These are phyloP conservation scores for Ictalurus punctatus DNA, from an alignment of 2,113 vertebrate genomes.

Conservation along the genomic window DNA sequence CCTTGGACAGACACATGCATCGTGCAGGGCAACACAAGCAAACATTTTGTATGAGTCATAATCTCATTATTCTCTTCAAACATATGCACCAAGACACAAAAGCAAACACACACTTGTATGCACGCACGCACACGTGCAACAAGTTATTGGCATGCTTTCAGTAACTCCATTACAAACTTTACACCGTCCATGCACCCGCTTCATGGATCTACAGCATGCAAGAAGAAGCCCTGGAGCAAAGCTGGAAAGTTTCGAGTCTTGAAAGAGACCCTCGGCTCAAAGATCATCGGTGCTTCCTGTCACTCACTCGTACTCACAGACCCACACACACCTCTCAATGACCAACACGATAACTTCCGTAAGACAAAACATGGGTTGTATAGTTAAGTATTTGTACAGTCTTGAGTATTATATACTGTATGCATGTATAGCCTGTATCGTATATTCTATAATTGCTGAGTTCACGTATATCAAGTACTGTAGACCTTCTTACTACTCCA, in stretches of 20 bases:
- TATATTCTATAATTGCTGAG: not conserved
- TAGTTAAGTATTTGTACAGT: not conserved
- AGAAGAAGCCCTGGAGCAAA: not conserved
- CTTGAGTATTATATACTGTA: not conserved
- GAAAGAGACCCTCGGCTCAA: not conserved
- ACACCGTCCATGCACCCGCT: not conserved
- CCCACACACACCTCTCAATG: not conserved
- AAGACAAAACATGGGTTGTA: not conserved
- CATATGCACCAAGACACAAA: not conserved
- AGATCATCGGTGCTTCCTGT: not conserved
- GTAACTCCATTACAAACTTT: not conserved
- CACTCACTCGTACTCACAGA: not conserved
- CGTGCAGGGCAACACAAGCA: slow-evolving; percentile 39
- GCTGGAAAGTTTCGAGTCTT: not conserved
- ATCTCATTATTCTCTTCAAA: slow-evolving; percentile 39
- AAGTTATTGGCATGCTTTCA: not conserved
- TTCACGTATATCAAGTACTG: not conserved
- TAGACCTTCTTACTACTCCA: not conserved
- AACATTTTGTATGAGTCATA: slow-evolving; percentile 55
- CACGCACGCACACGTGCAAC: not conserved
- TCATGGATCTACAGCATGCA: not conserved
- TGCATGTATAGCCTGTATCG: not conserved
- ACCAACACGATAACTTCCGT: not conserved
- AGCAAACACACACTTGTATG: not conserved
- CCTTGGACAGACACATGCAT: not conserved